Evolutionary conservation across 2,888 invertebrate genomes (phyloP).

Genomic region (Tridacna crocea): DNA sequence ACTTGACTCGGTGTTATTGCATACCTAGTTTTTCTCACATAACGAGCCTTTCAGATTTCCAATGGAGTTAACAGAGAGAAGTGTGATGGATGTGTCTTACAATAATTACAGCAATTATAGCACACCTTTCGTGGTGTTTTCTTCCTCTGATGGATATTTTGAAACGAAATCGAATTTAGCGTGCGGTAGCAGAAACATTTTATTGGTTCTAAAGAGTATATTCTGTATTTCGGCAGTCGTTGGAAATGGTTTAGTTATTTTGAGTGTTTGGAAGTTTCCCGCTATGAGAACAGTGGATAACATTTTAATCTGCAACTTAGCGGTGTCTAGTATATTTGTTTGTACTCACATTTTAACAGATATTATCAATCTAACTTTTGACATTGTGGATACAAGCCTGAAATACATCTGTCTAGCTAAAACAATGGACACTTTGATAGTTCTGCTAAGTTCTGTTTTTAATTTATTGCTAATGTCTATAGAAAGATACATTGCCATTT

Average conservation of each 20-base stretch:
- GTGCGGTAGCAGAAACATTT: background rate
- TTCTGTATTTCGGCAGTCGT: constrained; percentile 7
- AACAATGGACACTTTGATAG: background rate
- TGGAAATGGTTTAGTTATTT: constrained; percentile 5
- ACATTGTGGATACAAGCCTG: constrained; percentile 5
- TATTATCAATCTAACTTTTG: constrained; percentile 8
- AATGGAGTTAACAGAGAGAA: too few species aligned
- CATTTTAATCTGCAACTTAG: constrained; percentile 14
- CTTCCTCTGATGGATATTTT: too few species aligned
- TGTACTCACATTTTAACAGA: constrained; percentile 3
- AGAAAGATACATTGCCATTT: constrained; percentile 18
- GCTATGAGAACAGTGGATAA: constrained; percentile 13
- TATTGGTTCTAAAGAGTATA: background rate
- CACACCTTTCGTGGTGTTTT: too few species aligned
- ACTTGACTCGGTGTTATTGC: too few species aligned
- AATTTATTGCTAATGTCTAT: constrained; percentile 7
- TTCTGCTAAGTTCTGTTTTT: constrained; percentile 6
- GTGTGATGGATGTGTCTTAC: too few species aligned
- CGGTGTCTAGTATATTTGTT: constrained; percentile 12
- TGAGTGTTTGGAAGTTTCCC: constrained; percentile 10
- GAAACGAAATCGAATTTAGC: background rate
- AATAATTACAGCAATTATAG: too few species aligned
- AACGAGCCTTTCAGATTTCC: too few species aligned
- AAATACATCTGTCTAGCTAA: constrained; percentile 9
- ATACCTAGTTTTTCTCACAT: too few species aligned